phyloP scores from a whole-genome alignment of 2,113 vertebrate species.

The Machaerirhynchus nigripectus region DNA sequence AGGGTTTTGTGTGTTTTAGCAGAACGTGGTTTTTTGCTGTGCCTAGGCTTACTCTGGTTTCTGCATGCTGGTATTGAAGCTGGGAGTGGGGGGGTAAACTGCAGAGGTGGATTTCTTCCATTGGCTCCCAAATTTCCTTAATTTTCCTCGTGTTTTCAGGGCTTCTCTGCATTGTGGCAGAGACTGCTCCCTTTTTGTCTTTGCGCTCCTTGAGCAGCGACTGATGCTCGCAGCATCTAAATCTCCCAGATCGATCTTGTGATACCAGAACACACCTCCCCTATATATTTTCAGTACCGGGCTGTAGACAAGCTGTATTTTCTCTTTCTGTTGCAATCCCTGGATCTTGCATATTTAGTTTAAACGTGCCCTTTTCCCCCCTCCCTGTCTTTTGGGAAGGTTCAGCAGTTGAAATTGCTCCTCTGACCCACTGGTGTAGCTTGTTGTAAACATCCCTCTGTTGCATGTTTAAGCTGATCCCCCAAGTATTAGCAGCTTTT shows the following conservation, averaged over 20 bases:
- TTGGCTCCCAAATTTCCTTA: not conserved
- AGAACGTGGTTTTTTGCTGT: not conserved
- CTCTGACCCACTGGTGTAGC: not conserved
- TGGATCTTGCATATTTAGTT: not conserved
- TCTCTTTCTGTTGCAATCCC: not conserved
- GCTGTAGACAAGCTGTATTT: not conserved
- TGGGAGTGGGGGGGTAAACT: not conserved
- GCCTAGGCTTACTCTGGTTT: not conserved
- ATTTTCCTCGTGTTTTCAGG: not conserved
- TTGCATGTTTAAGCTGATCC: not conserved
- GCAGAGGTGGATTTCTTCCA: not conserved
- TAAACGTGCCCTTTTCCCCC: not conserved
- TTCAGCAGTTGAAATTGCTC: not conserved
- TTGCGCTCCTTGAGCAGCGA: not conserved
- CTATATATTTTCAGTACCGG: rapidly evolving
- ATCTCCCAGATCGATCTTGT: not conserved
- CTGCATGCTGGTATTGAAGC: not conserved
- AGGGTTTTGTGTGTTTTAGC: not conserved
- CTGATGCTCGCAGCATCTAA: conserved; percentile 8
- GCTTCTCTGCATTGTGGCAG: conserved; percentile 42
- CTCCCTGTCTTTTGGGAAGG: not conserved
- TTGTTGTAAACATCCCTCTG: not conserved
- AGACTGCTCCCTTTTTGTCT: conserved; percentile 55
- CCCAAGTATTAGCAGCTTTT: not conserved
- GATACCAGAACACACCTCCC: not conserved